Percentiles rank a stretch among this genome's conserved stretches.
Conservation (phyloP, 2,888 invertebrate genomes). For the Andrena trimmerana region DNA sequence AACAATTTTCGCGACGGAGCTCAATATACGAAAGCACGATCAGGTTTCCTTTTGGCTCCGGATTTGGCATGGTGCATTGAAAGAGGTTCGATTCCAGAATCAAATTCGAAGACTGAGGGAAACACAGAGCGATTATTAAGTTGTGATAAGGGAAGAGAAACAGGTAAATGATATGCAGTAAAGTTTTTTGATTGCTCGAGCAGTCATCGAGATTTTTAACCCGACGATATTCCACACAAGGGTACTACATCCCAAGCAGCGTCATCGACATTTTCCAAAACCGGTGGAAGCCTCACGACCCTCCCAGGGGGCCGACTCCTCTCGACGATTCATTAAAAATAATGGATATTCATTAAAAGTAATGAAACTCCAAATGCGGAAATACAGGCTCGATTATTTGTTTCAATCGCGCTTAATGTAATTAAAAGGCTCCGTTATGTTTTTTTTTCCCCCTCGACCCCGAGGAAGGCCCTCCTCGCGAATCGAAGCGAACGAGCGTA, state of each 20-base stretch:
- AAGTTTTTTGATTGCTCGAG: neutral
- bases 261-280: constrained; percentile 64
- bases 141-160: too few relatives aligned
- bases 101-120: too few relatives aligned
- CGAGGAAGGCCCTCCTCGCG: constrained; percentile 6
- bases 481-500: constrained; percentile 27
- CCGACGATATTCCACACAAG: neutral
- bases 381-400: constrained; percentile 62
- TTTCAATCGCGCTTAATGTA: constrained; percentile 57
- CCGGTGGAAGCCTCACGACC: constrained; percentile 30
- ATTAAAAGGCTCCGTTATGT: constrained; percentile 57
- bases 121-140: too few relatives aligned
- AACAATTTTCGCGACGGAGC: too few relatives aligned
- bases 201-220: neutral
- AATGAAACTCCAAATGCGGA: constrained; percentile 58
- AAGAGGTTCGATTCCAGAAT: neutral
- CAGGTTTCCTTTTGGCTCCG: too few relatives aligned
- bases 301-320: constrained; percentile 25
- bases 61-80: too few relatives aligned
- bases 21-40: too few relatives aligned
- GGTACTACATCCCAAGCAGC: neutral
- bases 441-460: neutral
- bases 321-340: constrained; percentile 62
- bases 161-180: too few relatives aligned
- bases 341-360: constrained; percentile 68